These are phyloP conservation scores for Cotesia chilonis DNA, from an alignment of 1,140 invertebrate genomes.

Conservation along the genomic window DNA sequence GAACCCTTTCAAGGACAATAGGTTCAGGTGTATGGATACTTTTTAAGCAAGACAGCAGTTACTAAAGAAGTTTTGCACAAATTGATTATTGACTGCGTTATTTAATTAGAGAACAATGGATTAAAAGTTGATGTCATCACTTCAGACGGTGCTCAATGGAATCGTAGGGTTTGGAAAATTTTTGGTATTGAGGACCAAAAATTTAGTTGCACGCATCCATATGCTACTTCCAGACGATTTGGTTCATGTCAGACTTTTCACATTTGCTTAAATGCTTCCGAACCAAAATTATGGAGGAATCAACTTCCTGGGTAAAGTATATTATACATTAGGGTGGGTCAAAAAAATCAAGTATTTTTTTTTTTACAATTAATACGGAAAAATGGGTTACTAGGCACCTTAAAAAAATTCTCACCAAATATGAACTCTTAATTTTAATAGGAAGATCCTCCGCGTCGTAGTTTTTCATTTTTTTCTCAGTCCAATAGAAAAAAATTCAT, in stretches of 20 bases:
- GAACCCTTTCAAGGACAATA: conserved; percentile 48
- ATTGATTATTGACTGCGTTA: conserved; percentile 38
- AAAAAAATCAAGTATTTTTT: too few species aligned
- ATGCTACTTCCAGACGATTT: conserved; percentile 21
- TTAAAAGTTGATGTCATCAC: conserved; percentile 39
- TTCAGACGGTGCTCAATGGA: conserved; percentile 43
- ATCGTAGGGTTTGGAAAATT: conserved; percentile 37
- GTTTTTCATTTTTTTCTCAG: too few species aligned
- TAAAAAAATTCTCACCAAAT: too few species aligned
- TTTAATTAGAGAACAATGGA: conserved; percentile 35
- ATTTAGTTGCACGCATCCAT: conserved; percentile 27
- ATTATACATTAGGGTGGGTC: not conserved
- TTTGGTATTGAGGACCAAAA: conserved; percentile 35
- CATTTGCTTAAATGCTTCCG: conserved; percentile 35
- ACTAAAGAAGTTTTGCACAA: conserved; percentile 24
- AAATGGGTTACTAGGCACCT: too few species aligned
- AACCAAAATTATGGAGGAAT: not conserved
- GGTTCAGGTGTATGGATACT: conserved; percentile 43
- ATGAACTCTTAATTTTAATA: too few species aligned
- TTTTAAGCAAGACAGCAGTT: conserved; percentile 30
- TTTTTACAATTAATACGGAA: too few species aligned
- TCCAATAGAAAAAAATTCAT: too few species aligned
- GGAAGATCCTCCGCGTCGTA: too few species aligned
- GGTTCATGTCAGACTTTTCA: conserved; percentile 40
- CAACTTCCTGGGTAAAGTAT: too few species aligned